These are phyloP conservation scores for Rhabdomys dilectus DNA, from an alignment of 2,113 vertebrate genomes.

Conservation along the genomic window DNA sequence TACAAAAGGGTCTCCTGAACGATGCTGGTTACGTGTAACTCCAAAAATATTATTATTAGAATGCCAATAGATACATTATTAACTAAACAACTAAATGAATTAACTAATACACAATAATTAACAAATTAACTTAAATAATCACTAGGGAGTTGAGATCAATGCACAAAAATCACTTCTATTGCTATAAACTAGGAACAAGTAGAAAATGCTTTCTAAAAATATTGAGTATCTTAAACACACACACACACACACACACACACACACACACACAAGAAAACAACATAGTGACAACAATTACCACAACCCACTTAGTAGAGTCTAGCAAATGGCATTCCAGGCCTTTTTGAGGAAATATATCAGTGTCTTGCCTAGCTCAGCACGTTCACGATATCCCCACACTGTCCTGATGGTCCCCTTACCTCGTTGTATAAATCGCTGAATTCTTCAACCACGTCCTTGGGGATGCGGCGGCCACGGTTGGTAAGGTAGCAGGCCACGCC, in stretches of 20 bases:
- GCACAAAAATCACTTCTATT: background rate
- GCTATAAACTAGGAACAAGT: background rate
- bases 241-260: no score
- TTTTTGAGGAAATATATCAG: constrained; percentile 27
- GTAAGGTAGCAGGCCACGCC: constrained; percentile 98
- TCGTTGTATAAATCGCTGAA: constrained; percentile 99
- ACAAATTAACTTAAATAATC: constrained; percentile 24
- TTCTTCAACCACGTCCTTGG: constrained; percentile 99
- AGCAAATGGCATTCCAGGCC: constrained; percentile 3
- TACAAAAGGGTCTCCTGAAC: background rate
- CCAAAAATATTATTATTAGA: constrained; percentile 12
- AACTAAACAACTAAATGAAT: no score
- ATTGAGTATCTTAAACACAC: background rate
- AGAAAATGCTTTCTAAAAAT: background rate
- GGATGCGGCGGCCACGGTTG: constrained; percentile 94
- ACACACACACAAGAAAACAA: no score
- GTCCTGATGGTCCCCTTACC: constrained; percentile 86
- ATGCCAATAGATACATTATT: constrained; percentile 13
- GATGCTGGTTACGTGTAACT: background rate
- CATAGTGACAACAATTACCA: background rate
- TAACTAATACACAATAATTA: no score
- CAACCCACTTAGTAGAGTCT: background rate
- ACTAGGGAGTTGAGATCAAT: constrained; percentile 19
- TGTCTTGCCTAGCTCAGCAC: background rate
- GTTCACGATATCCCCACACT: background rate